These are phyloP conservation scores for Eupithecia inturbata DNA, from an alignment of 2,888 invertebrate species.

Conservation along the genomic window DNA sequence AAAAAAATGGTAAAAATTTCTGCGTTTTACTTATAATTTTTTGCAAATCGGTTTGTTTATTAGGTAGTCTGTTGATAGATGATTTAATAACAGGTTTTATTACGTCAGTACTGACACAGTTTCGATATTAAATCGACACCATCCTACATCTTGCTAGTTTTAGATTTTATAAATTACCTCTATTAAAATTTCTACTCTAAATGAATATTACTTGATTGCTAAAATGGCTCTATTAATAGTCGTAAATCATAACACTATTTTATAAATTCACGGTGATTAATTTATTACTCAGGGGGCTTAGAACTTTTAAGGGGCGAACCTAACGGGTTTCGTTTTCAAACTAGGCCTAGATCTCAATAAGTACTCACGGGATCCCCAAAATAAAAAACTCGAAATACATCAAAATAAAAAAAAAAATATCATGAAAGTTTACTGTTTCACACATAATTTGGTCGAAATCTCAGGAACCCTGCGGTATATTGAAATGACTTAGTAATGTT, in stretches of 20 bases:
- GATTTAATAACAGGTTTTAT: not conserved
- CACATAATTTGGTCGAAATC: too few species aligned
- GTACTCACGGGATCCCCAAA: too few species aligned
- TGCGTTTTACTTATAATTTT: not conserved
- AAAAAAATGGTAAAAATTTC: too few species aligned
- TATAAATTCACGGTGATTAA: not conserved
- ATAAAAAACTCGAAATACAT: too few species aligned
- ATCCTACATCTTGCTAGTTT: slow-evolving; percentile 5
- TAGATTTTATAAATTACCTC: not conserved
- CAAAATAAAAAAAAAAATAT: too few species aligned
- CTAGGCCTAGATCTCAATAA: too few species aligned
- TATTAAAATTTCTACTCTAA: not conserved
- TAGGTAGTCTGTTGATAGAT: not conserved
- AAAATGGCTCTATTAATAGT: slow-evolving; percentile 6
- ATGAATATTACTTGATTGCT: not conserved
- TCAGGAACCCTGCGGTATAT: too few species aligned
- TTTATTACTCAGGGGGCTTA: not conserved
- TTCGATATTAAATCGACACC: not conserved
- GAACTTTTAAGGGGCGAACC: too few species aligned
- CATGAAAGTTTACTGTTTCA: too few species aligned
- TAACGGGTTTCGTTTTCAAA: too few species aligned
- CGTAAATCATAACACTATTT: not conserved
- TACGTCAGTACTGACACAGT: not conserved
- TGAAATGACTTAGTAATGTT: too few species aligned
- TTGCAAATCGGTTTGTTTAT: too few species aligned